Conservation (phyloP, 2,797 vertebrate species). For the Catostomus latipinnis region DNA sequence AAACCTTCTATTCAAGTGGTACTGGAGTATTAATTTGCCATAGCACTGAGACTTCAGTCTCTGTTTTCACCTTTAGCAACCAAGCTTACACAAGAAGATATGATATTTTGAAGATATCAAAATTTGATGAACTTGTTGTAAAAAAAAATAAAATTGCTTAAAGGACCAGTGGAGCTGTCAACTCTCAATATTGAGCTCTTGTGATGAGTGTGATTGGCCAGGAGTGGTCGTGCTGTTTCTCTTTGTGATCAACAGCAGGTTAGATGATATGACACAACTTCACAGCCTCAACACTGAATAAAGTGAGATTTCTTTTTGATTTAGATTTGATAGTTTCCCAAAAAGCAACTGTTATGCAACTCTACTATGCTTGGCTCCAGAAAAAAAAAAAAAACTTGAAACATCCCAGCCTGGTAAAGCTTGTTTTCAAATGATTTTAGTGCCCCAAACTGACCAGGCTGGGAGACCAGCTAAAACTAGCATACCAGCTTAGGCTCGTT, state of each 20-base stretch:
- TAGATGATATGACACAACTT: constrained; percentile 42
- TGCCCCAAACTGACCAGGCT: no score
- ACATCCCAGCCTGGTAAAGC: no score
- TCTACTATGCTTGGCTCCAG: background rate
- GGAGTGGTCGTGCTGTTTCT: constrained; percentile 3
- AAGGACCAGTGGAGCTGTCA: constrained; percentile 39
- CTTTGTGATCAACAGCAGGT: constrained; percentile 49
- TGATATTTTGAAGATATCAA: constrained; percentile 19
- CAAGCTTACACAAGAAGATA: constrained; percentile 1
- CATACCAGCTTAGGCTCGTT: no score
- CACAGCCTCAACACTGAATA: constrained; percentile 29
- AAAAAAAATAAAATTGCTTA: constrained; percentile 26
- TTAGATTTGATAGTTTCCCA: background rate
- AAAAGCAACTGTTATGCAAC: constrained; percentile 10
- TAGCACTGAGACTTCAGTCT: constrained; percentile 3
- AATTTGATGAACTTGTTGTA: constrained; percentile 46
- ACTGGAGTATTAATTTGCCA: background rate
- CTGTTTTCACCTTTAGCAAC: constrained; percentile 16
- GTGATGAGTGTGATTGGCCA: constrained; percentile 41
- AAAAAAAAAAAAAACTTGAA: background rate
- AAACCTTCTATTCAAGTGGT: background rate
- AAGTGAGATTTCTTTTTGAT: background rate
- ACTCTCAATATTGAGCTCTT: constrained; percentile 54
- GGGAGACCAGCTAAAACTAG: no score
- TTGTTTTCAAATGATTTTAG: no score